Evolutionary conservation across 2,113 vertebrate species (phyloP).

Genomic region (Aplodontia rufa): DNA sequence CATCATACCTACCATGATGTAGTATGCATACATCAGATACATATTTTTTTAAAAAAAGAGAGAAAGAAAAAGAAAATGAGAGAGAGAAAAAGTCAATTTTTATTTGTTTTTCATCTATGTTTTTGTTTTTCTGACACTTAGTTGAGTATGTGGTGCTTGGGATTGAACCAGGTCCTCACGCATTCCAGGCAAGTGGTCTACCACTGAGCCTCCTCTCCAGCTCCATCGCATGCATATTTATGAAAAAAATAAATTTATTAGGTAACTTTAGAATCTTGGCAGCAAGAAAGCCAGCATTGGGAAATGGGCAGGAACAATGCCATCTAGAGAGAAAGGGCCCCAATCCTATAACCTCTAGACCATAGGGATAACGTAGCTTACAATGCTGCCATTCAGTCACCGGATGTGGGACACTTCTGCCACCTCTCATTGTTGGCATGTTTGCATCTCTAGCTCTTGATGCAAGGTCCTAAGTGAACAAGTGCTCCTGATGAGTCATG

Average conservation of each 20-base stretch:
- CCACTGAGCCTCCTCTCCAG: too few species aligned
- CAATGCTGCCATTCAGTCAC: too few species aligned
- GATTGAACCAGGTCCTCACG: too few species aligned
- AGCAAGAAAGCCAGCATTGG: not conserved
- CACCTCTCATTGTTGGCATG: not conserved
- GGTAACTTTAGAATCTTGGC: not conserved
- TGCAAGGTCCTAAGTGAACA: not conserved
- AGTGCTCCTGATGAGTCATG: not conserved
- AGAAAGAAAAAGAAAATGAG: too few species aligned
- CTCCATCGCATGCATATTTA: not conserved
- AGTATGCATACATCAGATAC: not conserved
- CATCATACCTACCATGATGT: not conserved
- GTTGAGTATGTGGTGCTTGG: too few species aligned
- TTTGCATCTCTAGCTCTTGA: not conserved
- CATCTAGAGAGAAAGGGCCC: not conserved
- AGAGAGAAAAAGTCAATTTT: too few species aligned
- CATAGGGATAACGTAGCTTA: not conserved
- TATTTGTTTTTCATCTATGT: too few species aligned
- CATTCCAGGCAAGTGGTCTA: too few species aligned
- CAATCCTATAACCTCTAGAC: not conserved
- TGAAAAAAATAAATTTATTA: not conserved
- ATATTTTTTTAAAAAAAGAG: too few species aligned
- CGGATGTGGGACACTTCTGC: not conserved
- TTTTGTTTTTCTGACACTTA: too few species aligned
- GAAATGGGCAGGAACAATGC: not conserved